A percentile compares a stretch with the other conserved stretches of the same genome.
phyloP scores from a whole-genome alignment of 2,888 invertebrate species.

The Antheraea assamensis region DNA sequence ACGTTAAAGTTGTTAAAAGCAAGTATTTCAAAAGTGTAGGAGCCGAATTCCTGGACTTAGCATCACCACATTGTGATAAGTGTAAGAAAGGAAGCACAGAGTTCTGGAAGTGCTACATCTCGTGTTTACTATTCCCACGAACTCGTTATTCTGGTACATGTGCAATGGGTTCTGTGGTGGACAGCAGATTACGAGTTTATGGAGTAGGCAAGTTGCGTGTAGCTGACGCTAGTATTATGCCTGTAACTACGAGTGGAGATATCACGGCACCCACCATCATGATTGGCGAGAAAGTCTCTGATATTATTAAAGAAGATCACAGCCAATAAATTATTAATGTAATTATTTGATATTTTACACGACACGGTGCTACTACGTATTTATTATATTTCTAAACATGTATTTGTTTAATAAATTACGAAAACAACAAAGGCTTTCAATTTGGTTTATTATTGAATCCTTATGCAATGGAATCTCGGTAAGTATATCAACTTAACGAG shows the following conservation, averaged over 20 bases:
- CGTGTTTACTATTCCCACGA: slow-evolving; percentile 24
- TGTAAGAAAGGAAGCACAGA: neutral
- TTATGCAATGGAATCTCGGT: too few species aligned
- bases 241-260: slow-evolving; percentile 78
- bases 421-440: too few species aligned
- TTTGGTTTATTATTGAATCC: too few species aligned
- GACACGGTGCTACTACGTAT: too few species aligned
- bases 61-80: slow-evolving; percentile 2
- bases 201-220: slow-evolving; percentile 35
- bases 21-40: slow-evolving; percentile 21
- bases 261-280: slow-evolving; percentile 60
- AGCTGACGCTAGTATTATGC: slow-evolving; percentile 62
- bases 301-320: neutral
- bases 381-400: neutral
- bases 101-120: slow-evolving; percentile 32
- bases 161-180: slow-evolving; percentile 33
- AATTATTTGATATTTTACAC: too few species aligned
- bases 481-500: too few species aligned
- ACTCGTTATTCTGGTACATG: slow-evolving; percentile 31
- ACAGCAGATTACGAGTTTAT: slow-evolving; percentile 29
- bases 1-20: slow-evolving; percentile 20
- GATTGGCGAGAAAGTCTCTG: slow-evolving; percentile 7
- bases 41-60: slow-evolving; percentile 19
- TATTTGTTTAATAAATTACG: too few species aligned
- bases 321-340: neutral